phyloP scores from a whole-genome alignment of 1,140 invertebrate genomes.

The Bombus superbus region DNA sequence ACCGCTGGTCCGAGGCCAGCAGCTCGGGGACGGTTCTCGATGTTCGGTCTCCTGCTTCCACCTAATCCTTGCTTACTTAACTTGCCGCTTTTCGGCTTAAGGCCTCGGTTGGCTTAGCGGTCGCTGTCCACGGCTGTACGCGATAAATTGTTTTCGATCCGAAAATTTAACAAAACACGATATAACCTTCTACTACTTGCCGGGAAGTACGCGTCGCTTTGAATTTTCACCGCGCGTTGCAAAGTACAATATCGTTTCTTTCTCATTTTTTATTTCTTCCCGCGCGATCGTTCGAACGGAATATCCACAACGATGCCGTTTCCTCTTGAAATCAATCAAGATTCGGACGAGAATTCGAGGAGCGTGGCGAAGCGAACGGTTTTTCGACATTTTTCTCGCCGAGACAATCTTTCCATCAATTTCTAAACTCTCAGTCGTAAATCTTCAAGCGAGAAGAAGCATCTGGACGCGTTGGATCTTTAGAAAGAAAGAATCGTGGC shows the following conservation, averaged over 20 bases:
- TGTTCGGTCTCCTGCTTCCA: conserved; percentile 37
- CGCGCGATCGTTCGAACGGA: no score
- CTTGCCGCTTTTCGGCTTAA: conserved; percentile 79
- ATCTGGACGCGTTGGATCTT: neutral
- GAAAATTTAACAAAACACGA: neutral
- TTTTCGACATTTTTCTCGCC: no score
- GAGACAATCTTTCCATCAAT: neutral
- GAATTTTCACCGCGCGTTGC: no score
- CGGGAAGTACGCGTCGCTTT: neutral
- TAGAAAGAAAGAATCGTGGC: neutral
- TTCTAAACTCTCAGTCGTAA: neutral
- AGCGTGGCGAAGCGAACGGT: no score
- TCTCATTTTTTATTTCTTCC: no score
- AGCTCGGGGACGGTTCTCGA: neutral
- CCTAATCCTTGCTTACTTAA: conserved; percentile 81
- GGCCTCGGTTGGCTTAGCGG: conserved; percentile 75
- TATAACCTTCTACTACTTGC: neutral
- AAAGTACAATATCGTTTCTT: no score
- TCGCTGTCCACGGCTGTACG: conserved; percentile 58
- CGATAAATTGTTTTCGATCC: conserved; percentile 54
- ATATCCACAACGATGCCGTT: no score
- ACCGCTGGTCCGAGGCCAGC: conserved; percentile 39
- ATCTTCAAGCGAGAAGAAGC: neutral
- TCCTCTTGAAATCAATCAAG: no score
- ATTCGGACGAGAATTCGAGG: no score